These are phyloP conservation scores for Lophotis ruficrista DNA, from an alignment of 2,113 vertebrate species.

Conservation along the genomic window DNA sequence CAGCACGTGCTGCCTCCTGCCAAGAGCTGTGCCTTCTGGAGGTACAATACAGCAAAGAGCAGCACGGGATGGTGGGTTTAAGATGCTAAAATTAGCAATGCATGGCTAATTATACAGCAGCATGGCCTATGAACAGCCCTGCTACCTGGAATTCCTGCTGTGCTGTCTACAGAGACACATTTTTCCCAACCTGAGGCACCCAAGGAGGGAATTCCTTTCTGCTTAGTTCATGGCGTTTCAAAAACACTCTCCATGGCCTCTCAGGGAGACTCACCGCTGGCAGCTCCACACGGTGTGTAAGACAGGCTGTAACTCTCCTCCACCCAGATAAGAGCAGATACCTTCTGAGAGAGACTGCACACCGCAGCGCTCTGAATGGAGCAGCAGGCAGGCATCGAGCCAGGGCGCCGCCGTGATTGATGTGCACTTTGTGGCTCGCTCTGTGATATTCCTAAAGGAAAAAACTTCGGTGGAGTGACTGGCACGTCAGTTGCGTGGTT, in stretches of 20 bases:
- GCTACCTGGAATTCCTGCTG: not conserved
- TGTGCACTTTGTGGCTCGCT: not conserved
- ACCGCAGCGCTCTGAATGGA: not conserved
- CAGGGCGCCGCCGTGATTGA: slow-evolving; percentile 22
- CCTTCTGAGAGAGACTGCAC: not conserved
- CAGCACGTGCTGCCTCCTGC: not conserved
- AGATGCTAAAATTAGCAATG: not conserved
- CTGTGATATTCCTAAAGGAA: not conserved
- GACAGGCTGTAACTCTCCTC: not conserved
- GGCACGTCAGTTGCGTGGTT: not conserved
- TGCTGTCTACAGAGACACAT: fast-evolving
- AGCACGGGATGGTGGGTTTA: not conserved
- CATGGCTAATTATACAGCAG: not conserved
- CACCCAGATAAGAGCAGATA: not conserved
- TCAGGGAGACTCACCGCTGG: not conserved
- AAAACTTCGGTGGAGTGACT: not conserved
- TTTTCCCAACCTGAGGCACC: not conserved
- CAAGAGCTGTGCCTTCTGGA: not conserved
- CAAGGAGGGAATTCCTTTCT: not conserved
- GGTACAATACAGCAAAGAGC: not conserved
- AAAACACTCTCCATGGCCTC: fast-evolving
- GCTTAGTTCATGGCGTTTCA: fast-evolving
- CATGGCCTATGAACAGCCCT: fast-evolving
- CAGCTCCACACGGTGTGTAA: not conserved
- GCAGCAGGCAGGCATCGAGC: slow-evolving; percentile 16